A percentile compares a stretch with the other conserved stretches of the same genome.
These are phyloP conservation scores for Oxygymnocypris stewartii DNA, from an alignment of 2,113 vertebrate species.

Conservation along the genomic window DNA sequence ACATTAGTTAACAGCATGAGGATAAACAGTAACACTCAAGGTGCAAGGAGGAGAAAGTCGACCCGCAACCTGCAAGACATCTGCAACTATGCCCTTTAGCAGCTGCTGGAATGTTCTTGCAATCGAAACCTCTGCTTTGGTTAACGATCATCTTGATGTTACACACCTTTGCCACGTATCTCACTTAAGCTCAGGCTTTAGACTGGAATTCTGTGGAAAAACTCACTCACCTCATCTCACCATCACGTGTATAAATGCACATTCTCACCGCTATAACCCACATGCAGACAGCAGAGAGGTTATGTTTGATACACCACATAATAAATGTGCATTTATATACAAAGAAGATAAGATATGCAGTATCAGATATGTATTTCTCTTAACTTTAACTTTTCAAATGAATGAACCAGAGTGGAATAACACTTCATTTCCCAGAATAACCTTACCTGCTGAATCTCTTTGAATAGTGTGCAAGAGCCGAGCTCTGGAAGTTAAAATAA, in stretches of 20 bases:
- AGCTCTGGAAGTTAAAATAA: background rate
- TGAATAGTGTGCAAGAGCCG: too few relatives aligned
- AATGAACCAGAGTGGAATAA: background rate
- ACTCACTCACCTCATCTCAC: background rate
- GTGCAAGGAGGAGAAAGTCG: background rate
- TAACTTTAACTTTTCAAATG: background rate
- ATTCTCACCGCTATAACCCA: background rate
- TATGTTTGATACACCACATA: background rate
- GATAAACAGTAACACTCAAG: conserved; percentile 32
- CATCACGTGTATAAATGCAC: background rate
- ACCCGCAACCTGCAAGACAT: background rate
- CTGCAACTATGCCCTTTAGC: background rate
- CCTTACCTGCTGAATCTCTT: background rate
- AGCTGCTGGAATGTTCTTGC: background rate
- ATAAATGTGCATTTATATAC: background rate
- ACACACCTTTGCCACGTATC: background rate
- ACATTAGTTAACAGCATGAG: conserved; percentile 12
- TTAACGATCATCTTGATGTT: background rate
- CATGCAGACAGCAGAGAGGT: background rate
- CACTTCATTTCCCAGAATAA: background rate
- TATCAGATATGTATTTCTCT: too few relatives aligned
- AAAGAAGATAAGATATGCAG: too few relatives aligned
- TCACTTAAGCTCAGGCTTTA: background rate
- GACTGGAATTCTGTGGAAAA: background rate
- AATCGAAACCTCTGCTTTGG: background rate